Base-by-base conservation (phyloP, 2,797 vertebrate genomes). In the Rachycentron canadum region DNA sequence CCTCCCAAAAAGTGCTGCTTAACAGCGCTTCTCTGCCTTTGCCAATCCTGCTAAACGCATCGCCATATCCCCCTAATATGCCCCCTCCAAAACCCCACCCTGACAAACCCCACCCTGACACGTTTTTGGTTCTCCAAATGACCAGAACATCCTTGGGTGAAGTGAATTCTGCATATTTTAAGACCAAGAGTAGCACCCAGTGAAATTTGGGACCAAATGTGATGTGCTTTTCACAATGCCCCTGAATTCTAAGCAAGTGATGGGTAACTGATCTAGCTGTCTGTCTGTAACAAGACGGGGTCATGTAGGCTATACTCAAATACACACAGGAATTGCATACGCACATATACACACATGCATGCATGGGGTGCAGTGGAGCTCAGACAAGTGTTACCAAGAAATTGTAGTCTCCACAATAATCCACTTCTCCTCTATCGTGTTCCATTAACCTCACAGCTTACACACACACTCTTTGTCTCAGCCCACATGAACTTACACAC, bases 121-220 rank as follows among this genome's bases (percentile, higher is more conserved):
- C 69, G n/a, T 85, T 80, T 86, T 87, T 82, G 89, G 89, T 87
- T 89, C 84, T 86, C 86, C 91, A 94, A 94, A 94, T 91, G 91
- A 89, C 93, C 93, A 90, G 93, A 95, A 94, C 90, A 89, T 92
- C 92, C 92, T 89, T 85, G 91, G 88, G 86, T 89, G 88, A 79
- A 91, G 92, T 79, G 85, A 90, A 81, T 67, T 84, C 86, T 84
- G 93, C 86, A 94, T 94, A 94, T 94, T 91, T 94, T 93, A 91
- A 89, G 86, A 90, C 89, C 86, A 86, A 85, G 55, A 70, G 73
- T 43, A 62, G 71, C 85, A 84, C 64, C 85, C 86, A 88, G 86
- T 85, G 84, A 93, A 91, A 90, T 90, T 69, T 84, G 87, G 81
- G 86, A 88, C 88, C 86, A 79, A 84, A 89, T 88, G 89, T 76